phyloP scores from a whole-genome alignment of 2,797 vertebrate species.

The Hemitrygon akajei region DNA sequence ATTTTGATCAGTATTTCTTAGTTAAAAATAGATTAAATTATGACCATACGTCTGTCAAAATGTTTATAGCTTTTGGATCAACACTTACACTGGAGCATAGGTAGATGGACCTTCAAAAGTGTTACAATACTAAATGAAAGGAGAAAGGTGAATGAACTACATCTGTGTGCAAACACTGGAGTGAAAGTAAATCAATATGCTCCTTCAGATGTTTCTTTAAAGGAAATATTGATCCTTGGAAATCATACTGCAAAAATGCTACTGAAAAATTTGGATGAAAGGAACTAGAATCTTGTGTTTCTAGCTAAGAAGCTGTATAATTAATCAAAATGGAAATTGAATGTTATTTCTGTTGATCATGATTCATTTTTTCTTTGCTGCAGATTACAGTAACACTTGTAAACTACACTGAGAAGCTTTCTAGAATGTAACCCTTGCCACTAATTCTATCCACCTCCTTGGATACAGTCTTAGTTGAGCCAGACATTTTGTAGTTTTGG shows the following conservation, averaged over 20 bases:
- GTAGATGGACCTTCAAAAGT: not conserved
- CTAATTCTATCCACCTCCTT: not conserved
- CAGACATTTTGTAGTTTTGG: not conserved
- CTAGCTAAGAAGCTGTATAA: not conserved
- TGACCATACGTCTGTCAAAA: not conserved
- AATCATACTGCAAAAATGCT: not conserved
- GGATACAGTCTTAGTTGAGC: not conserved
- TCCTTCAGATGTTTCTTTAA: not conserved
- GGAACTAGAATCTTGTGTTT: not conserved
- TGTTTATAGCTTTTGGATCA: not conserved
- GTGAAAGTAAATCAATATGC: not conserved
- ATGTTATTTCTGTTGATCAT: not conserved
- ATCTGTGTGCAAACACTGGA: not conserved
- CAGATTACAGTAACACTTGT: not conserved
- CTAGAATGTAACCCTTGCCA: not conserved
- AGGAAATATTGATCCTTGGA: not conserved
- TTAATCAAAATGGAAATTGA: not conserved
- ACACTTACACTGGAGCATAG: not conserved
- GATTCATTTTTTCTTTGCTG: not conserved
- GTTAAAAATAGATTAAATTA: not conserved
- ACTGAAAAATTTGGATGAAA: not conserved
- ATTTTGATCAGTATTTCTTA: not conserved
- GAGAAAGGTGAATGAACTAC: conserved; percentile 9
- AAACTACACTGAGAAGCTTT: not conserved
- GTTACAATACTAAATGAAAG: not conserved